Base-by-base conservation (phyloP, 2,888 invertebrate species). In the Lordiphosa andalusiaca region DNA sequence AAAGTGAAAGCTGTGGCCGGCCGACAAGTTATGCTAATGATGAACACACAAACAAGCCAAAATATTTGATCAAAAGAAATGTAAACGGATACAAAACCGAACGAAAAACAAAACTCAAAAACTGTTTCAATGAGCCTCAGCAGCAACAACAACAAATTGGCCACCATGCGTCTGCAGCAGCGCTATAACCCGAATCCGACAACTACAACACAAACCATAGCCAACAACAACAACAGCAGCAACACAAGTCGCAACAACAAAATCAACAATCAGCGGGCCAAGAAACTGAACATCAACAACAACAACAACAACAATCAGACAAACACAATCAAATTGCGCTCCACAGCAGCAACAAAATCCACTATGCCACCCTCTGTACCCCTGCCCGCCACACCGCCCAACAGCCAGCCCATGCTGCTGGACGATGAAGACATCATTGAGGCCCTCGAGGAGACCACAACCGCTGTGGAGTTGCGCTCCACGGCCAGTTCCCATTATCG, bases 1-100 rank as follows among this genome's bases (percentile, higher is more conserved):
- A 83, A 81, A 80, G 77, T 74, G 84, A 80, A 80, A 83, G 74
- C 73, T 65, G 71, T 69, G 50, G 53, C 71, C 69, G 53, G 50
- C 35, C 53, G 67, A 69, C 71, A 64, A 70, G 65, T 67, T 72
- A 70, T 75, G 78, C 69, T 69, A 69, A 75, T 71, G 37, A 38
- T 25, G 23, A 49, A 23, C 23, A 25, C 13, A 38, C 21, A 25
- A 25, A 49, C n/a, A 23, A n/a, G 25, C 9, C 49, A 49, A 39
- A 66, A 56, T 58, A 53, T 36, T 51, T 38, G 37, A 40, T 54
- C 36, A 50, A 58, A 39, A 49, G 48, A 38, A 16, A 12, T 44
- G 40, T 39, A 44, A 51, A 57, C 54, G 46, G 19, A 12, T 13
- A 40, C 21, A 56, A 36, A 38, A 36, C 9, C 21, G 21, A 37